Percentiles rank a stretch among this genome's conserved stretches.
phyloP scores from a whole-genome alignment of 2,113 vertebrate species.

The Craseonycteris thonglongyai region DNA sequence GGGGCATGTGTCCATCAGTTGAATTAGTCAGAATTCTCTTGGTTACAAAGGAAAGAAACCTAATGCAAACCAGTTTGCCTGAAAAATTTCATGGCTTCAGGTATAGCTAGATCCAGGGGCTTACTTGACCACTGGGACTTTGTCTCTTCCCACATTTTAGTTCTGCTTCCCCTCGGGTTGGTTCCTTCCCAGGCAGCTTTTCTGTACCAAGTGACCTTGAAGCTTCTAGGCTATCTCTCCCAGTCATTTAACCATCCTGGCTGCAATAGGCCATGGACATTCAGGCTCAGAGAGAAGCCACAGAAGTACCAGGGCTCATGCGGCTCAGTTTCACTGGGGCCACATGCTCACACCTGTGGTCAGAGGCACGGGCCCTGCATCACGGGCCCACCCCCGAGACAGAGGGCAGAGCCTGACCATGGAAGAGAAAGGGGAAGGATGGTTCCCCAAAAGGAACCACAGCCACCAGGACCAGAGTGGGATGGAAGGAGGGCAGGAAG shows the following conservation, averaged over 20 bases:
- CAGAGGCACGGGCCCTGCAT: neutral
- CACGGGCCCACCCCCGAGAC: accelerated
- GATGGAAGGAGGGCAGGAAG: neutral
- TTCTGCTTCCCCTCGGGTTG: neutral
- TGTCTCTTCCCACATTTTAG: neutral
- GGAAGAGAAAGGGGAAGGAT: no score
- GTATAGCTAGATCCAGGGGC: neutral
- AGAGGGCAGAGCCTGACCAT: neutral
- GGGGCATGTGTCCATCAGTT: neutral
- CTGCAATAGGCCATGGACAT: neutral
- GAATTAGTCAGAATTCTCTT: neutral
- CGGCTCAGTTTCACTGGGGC: neutral
- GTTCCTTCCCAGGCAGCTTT: neutral
- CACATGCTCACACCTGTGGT: neutral
- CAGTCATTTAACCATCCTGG: neutral
- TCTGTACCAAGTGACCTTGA: neutral
- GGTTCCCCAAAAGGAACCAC: neutral
- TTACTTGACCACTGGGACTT: neutral
- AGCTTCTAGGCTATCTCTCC: neutral
- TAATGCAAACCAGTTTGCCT: neutral
- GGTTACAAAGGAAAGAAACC: neutral
- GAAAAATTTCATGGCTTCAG: neutral
- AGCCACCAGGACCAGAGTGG: neutral
- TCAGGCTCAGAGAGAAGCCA: no score
- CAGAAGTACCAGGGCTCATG: neutral